Base-by-base conservation (phyloP, 1,140 invertebrate species). In the Drosophila micromelanica region DNA sequence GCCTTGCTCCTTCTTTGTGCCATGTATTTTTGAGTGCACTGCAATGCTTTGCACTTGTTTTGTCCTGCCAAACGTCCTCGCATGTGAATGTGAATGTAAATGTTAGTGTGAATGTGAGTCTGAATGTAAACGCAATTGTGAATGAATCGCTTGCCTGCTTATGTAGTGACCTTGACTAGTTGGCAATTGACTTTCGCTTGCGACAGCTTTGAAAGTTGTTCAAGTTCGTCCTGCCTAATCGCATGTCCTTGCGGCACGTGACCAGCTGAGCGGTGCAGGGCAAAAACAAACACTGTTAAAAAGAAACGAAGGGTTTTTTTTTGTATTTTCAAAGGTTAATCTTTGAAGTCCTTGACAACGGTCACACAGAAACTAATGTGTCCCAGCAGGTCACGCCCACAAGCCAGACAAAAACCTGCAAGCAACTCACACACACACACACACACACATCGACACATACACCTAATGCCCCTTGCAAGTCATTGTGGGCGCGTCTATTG, bases 401-500 rank as follows among this genome's bases (percentile, higher is more conserved):
- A 48, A 63, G 68, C 52, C 62, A 65, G 17, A 20, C 62, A 67
- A 45, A 48, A 15, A 35, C 23, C 13, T 11, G 37, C 37, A 38
- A 38, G 37, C 5, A 27, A 5, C 27, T 6, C 27, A 6, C 5
- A 35, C 7, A 35, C 6, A 35, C 8, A 35, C 32, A 35, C 32
- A 35, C 1, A 7, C 32, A 2, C 32, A 35, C 32, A 35, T 3
- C 15, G 2, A 11, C 35, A 30, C 37, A 7, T 17, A 69, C 6
- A 27, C 6, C 45, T 46, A 56, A 46, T 56, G 40, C 23, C 27
- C 2, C 38, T 42, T 46, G 46, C 30, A 59, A 72, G 62, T 67
- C 69, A 59, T 17, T 52, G 64, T 35, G 64, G 65, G 56, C 51
- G 65, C 56, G 65, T 69, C 71, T 73, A 73, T 73, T 73, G 70